These are phyloP conservation scores for Sternotherus odoratus DNA, from an alignment of 2,797 vertebrate species.

Conservation along the genomic window DNA sequence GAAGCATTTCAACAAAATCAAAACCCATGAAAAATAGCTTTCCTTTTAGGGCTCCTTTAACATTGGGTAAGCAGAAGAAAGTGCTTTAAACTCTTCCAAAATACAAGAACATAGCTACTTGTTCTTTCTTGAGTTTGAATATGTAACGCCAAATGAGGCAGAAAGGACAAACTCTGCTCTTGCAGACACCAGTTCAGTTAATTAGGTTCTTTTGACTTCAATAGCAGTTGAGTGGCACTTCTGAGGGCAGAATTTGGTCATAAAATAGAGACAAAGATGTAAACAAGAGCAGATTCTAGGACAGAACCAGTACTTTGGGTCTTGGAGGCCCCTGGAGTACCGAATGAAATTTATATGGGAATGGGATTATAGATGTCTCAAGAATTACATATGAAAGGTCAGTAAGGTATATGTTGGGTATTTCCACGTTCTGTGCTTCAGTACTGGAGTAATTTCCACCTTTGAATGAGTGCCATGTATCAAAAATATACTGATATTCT, in stretches of 20 bases:
- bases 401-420: neutral
- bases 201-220: neutral
- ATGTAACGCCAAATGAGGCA: neutral
- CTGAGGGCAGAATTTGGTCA: neutral
- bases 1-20: conserved; percentile 20
- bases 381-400: neutral
- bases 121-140: neutral
- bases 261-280: neutral
- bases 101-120: neutral
- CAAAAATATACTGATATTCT: neutral
- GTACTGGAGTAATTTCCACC: neutral
- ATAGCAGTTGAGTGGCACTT: neutral
- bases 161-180: neutral
- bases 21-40: conserved; percentile 11
- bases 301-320: rapidly evolving
- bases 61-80: neutral
- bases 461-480: neutral
- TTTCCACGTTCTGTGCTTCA: neutral
- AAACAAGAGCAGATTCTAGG: neutral
- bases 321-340: neutral
- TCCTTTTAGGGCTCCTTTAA: neutral
- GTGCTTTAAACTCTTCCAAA: neutral
- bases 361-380: neutral
- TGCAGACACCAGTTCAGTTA: neutral
- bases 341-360: neutral